These are phyloP conservation scores for Zaprionus kolodkinae DNA, from an alignment of 1,140 invertebrate genomes.

Conservation along the genomic window DNA sequence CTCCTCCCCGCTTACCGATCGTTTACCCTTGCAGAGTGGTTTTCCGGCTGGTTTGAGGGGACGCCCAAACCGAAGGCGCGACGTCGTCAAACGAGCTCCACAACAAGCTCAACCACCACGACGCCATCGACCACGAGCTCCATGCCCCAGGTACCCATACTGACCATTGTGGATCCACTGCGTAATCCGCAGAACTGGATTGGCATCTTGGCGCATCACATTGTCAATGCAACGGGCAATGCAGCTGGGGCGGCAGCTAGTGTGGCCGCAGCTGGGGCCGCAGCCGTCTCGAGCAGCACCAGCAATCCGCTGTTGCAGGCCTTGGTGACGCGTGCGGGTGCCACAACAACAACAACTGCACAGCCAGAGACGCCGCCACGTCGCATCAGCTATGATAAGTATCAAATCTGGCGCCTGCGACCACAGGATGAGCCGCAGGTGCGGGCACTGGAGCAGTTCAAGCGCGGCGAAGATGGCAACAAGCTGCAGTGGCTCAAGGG, in stretches of 20 bases:
- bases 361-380: slow-evolving; percentile 52
- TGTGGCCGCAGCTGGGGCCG: neutral
- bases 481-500: slow-evolving; percentile 83
- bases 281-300: slow-evolving; percentile 40
- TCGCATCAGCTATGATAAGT: slow-evolving; percentile 72
- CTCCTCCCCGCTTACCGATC: neutral
- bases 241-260: neutral
- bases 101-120: slow-evolving; percentile 65
- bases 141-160: slow-evolving; percentile 72
- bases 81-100: slow-evolving; percentile 59
- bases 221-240: slow-evolving; percentile 68
- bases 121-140: slow-evolving; percentile 55
- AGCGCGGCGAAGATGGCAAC: slow-evolving; percentile 69
- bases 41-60: slow-evolving; percentile 75
- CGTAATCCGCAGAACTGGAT: slow-evolving; percentile 83
- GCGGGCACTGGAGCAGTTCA: slow-evolving; percentile 69
- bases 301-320: slow-evolving; percentile 67
- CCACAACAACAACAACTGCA: slow-evolving; percentile 41
- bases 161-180: slow-evolving; percentile 79
- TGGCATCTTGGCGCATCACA: slow-evolving; percentile 79
- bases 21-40: slow-evolving; percentile 65
- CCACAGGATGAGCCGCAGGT: slow-evolving; percentile 73
- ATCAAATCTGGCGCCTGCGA: slow-evolving; percentile 80
- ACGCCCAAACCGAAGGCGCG: slow-evolving; percentile 64
- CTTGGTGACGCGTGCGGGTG: slow-evolving; percentile 44